Evolutionary conservation across 2,888 invertebrate genomes (phyloP).

Genomic region (Cecidostiba fungosa): DNA sequence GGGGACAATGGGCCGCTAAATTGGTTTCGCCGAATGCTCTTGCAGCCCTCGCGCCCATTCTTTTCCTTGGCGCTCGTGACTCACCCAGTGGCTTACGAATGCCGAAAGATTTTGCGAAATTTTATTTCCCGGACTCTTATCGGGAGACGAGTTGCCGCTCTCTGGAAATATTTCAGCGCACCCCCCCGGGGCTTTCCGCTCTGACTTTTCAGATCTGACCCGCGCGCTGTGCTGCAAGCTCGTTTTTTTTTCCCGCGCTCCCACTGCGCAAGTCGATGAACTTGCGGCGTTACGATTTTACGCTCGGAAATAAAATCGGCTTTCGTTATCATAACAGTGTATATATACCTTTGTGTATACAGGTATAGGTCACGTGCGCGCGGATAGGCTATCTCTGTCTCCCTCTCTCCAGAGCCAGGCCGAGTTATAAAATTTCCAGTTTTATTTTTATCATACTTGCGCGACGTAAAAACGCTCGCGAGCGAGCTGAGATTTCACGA

Average conservation of each 20-base stretch:
- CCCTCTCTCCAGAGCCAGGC: background rate
- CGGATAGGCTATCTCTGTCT: background rate
- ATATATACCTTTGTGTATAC: background rate
- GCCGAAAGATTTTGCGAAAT: background rate
- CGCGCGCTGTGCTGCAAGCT: background rate
- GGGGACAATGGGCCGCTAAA: constrained; percentile 30
- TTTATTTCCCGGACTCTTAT: background rate
- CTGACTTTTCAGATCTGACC: background rate
- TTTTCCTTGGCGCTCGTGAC: background rate
- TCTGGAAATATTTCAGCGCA: background rate
- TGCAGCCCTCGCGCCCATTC: too few relatives aligned
- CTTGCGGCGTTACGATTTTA: constrained; percentile 22
- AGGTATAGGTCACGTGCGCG: background rate
- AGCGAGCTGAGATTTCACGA: constrained; percentile 10
- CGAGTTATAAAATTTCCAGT: constrained; percentile 3
- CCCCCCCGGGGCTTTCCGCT: background rate
- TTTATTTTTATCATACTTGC: constrained; percentile 12
- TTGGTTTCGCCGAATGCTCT: constrained; percentile 14
- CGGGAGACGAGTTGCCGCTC: background rate
- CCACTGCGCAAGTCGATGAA: background rate
- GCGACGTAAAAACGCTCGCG: background rate
- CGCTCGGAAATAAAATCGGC: constrained; percentile 25
- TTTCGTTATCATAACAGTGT: constrained; percentile 24
- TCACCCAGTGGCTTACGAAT: background rate
- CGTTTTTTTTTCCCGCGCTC: background rate